Evolutionary conservation across 2,888 invertebrate species (phyloP).

Genomic region (Coelinius sp.): DNA sequence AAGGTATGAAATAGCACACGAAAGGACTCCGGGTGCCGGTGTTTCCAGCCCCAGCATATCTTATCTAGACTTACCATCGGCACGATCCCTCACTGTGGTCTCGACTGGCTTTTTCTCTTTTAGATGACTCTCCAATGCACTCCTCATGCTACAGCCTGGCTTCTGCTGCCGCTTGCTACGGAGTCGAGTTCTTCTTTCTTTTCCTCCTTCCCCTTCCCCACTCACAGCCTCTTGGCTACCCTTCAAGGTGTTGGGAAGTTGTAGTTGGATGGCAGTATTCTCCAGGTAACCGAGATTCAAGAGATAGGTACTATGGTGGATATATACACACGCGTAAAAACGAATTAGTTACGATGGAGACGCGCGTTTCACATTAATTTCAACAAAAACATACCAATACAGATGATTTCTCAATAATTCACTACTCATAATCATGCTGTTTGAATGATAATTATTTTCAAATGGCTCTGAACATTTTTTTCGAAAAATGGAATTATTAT

Average conservation of each 20-base stretch:
- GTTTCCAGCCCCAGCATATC: slow-evolving; percentile 26
- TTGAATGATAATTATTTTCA: too few relatives aligned
- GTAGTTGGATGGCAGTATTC: slow-evolving; percentile 3
- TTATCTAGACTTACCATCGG: slow-evolving; percentile 38
- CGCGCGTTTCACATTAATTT: neutral
- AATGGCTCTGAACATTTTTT: too few relatives aligned
- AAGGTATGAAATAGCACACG: slow-evolving; percentile 13
- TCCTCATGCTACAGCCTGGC: slow-evolving; percentile 1
- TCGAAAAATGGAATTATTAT: neutral
- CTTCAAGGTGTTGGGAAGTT: slow-evolving; percentile 21
- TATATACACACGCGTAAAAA: slow-evolving; percentile 22
- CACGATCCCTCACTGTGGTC: slow-evolving; percentile 41
- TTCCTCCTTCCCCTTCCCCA: neutral
- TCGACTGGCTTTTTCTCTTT: slow-evolving; percentile 24
- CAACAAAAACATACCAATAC: neutral
- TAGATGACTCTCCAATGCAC: slow-evolving; percentile 28
- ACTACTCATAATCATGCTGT: too few relatives aligned
- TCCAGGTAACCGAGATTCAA: slow-evolving; percentile 14
- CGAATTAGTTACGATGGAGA: slow-evolving; percentile 29
- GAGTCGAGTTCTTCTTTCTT: neutral
- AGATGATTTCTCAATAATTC: neutral
- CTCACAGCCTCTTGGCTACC: slow-evolving; percentile 20
- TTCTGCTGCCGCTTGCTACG: neutral
- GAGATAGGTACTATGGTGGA: neutral
- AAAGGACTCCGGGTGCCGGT: slow-evolving; percentile 9